Evolutionary conservation across 2,113 vertebrate species (phyloP).

Genomic region (Panthera uncia): DNA sequence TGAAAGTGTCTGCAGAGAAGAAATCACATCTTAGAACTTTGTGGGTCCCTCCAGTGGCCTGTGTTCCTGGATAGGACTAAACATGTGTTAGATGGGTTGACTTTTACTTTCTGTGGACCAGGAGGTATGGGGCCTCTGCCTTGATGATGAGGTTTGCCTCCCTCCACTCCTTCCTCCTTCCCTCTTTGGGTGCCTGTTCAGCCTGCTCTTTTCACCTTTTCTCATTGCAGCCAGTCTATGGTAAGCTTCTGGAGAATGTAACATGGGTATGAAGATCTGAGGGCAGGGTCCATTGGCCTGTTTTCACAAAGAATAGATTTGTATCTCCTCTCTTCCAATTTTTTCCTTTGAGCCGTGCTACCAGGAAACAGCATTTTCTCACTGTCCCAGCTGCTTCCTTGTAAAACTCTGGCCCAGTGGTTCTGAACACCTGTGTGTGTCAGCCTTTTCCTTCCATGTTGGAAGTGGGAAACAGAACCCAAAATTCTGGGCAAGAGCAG

Average conservation of each 20-base stretch:
- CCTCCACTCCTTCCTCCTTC: neutral
- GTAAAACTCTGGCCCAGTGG: neutral
- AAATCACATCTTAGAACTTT: neutral
- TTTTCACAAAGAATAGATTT: neutral
- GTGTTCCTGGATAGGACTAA: neutral
- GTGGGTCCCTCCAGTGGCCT: neutral
- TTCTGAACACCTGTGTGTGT: neutral
- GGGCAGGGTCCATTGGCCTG: neutral
- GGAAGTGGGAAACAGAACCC: constrained; percentile 5
- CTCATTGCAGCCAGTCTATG: neutral
- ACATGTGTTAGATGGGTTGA: neutral
- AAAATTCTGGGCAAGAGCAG: constrained; percentile 59
- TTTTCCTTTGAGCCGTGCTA: neutral
- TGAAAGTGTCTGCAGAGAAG: neutral
- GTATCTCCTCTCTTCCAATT: neutral
- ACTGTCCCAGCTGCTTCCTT: neutral
- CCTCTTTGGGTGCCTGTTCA: neutral
- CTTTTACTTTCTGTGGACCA: neutral
- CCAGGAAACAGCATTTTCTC: neutral
- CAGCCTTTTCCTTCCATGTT: neutral
- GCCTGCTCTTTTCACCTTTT: neutral
- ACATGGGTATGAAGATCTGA: neutral
- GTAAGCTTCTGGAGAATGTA: constrained; percentile 13
- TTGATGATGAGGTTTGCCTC: neutral
- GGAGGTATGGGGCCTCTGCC: neutral